Evolutionary conservation across 2,797 vertebrate genomes (phyloP).

Genomic region (Microcaecilia unicolor): DNA sequence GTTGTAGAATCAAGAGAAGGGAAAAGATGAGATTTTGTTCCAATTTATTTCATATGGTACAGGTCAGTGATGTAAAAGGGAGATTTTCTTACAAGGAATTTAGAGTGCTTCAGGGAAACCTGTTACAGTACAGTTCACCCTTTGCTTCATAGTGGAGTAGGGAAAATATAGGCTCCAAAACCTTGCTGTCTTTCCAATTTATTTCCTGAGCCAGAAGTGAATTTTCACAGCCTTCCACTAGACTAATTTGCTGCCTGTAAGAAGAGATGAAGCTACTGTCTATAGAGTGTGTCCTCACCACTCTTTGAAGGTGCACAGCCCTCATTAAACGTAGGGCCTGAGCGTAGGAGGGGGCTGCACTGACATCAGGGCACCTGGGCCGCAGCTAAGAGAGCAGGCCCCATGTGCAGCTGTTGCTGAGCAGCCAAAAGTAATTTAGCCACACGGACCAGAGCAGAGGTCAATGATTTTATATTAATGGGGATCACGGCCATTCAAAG

Average conservation of each 20-base stretch:
- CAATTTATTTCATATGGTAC: neutral
- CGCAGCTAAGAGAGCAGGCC: slow-evolving; percentile 52
- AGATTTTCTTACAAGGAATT: neutral
- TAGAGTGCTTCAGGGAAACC: slow-evolving; percentile 22
- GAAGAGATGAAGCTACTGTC: slow-evolving; percentile 37
- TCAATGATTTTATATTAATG: slow-evolving; percentile 77
- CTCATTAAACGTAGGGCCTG: slow-evolving; percentile 58
- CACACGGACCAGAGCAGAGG: slow-evolving; percentile 61
- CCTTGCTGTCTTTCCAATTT: too few relatives aligned
- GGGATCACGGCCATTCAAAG: slow-evolving; percentile 68
- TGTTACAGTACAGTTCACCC: slow-evolving; percentile 12
- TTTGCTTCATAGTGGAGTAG: slow-evolving; percentile 5
- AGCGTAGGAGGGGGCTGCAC: slow-evolving; percentile 43
- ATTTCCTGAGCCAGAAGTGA: too few relatives aligned
- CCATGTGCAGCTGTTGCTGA: slow-evolving; percentile 60
- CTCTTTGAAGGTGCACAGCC: slow-evolving; percentile 60
- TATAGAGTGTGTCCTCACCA: slow-evolving; percentile 41
- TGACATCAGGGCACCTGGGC: slow-evolving; percentile 63
- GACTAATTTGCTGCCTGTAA: slow-evolving; percentile 3
- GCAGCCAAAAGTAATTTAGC: slow-evolving; percentile 71
- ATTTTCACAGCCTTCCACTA: slow-evolving; percentile 10
- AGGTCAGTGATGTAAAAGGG: neutral
- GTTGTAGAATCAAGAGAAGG: too few relatives aligned
- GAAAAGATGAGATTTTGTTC: too few relatives aligned
- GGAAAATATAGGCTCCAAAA: neutral